Base-by-base conservation (phyloP, 1,140 invertebrate genomes). In the Drosophila tani region DNA sequence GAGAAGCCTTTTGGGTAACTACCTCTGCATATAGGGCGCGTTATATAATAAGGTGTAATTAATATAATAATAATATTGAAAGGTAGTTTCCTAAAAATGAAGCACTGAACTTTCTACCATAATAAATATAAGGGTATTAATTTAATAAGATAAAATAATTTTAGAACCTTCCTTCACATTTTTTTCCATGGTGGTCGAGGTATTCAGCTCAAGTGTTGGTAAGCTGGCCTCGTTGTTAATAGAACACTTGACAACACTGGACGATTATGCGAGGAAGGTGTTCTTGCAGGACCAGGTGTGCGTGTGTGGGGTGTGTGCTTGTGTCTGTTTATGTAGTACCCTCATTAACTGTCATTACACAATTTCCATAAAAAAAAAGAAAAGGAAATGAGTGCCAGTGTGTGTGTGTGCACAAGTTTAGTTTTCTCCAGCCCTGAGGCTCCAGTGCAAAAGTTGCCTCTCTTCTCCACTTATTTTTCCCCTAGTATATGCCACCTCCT, bases 301-400 rank as follows among this genome's bases (percentile, higher is more conserved):
- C 53, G 27, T 5, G 43, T 15, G 11, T 38, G 29, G 14, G 45
- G 17, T 19, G 78, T 59, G 19, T 46, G 49, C 63, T 50, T 63
- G 74, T 46, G 38, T 51, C 71, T 82, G 75, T 86, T 82, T 80
- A 77, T 82, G 82, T 73, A 82, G 83, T 70, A 57, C 73, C 78
- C 77, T 88, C 84, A 90, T 88, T 88, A 88, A 81, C 85, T 84
- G 85, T 88, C 85, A 88, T 88, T 88, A 88, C 85, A 90, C 66
- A 88, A 88, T 88, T 88, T 88, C 81, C 84, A 90, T 87, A 87
- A 84, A 82, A 87, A 86, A 74, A 84, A 29, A 81, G 49, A 65
- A 76, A 66, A 55, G 8, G 8, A 56, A 56, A 56, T 38, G 57
- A 59, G 55, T 57, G 58, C 47, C n/a, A n/a, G 9, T 12, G 32